These are phyloP conservation scores for Channallabes apus DNA, from an alignment of 2,797 vertebrate species.

Conservation along the genomic window DNA sequence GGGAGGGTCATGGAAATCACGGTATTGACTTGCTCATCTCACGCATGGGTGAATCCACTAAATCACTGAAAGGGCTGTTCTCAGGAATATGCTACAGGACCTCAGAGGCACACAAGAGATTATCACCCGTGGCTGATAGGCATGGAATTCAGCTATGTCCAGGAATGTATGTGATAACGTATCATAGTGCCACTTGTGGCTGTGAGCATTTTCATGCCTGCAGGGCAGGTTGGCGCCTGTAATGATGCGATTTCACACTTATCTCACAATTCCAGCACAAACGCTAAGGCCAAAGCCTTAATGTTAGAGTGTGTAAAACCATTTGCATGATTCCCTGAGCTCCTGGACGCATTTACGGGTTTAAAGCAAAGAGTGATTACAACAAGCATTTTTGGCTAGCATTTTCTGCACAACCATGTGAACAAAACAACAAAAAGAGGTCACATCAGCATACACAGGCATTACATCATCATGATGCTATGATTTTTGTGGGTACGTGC, in stretches of 20 bases:
- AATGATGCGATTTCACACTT: slow-evolving; percentile 50
- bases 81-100: slow-evolving; percentile 46
- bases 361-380: slow-evolving; percentile 31
- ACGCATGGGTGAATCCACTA: slow-evolving; percentile 59
- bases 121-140: slow-evolving; percentile 51
- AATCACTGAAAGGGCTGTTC: slow-evolving; percentile 55
- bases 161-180: slow-evolving; percentile 62
- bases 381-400: slow-evolving; percentile 17
- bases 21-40: slow-evolving; percentile 58
- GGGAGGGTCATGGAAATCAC: slow-evolving; percentile 56
- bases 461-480: slow-evolving; percentile 7
- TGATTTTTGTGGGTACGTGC: slow-evolving; percentile 3
- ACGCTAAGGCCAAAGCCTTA: slow-evolving; percentile 8
- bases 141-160: slow-evolving; percentile 53
- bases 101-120: slow-evolving; percentile 45
- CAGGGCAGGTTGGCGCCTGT: slow-evolving; percentile 41
- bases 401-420: background rate
- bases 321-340: slow-evolving; percentile 33
- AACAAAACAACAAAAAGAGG: background rate
- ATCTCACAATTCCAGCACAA: slow-evolving; percentile 48
- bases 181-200: slow-evolving; percentile 45
- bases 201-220: slow-evolving; percentile 37
- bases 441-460: background rate
- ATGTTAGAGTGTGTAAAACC: slow-evolving; percentile 10
- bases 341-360: slow-evolving; percentile 33